Percentiles rank a stretch among this genome's conserved stretches.
These are phyloP conservation scores for Zaprionus ornatus DNA, from an alignment of 1,140 invertebrate genomes.

Conservation along the genomic window DNA sequence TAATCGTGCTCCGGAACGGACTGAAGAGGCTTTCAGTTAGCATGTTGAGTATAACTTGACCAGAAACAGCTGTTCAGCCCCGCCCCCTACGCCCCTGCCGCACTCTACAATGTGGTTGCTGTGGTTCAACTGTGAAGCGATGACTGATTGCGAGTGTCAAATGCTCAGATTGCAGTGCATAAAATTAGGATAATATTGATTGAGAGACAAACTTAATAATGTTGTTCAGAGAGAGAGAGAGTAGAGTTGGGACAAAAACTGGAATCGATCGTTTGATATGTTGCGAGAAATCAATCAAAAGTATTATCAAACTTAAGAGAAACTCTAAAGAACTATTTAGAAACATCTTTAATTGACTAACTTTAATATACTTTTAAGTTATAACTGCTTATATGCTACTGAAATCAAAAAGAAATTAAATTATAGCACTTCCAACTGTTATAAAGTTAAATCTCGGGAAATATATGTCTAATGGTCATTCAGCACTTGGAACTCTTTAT, in stretches of 20 bases:
- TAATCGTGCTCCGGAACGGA: slow-evolving; percentile 55
- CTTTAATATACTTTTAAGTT: too few species aligned
- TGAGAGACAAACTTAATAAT: neutral
- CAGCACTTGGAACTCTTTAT: too few species aligned
- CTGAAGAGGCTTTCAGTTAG: slow-evolving; percentile 9
- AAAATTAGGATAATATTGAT: neutral
- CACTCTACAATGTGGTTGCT: neutral
- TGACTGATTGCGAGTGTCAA: slow-evolving; percentile 15
- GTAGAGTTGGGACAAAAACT: neutral
- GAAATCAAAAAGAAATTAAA: neutral
- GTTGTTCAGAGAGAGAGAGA: neutral
- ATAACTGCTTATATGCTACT: too few species aligned
- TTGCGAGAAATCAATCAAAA: neutral
- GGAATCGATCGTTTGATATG: neutral
- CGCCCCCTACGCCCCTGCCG: neutral
- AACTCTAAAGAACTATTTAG: neutral
- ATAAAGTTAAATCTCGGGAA: neutral
- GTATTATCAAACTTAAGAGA: neutral
- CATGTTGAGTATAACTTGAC: slow-evolving; percentile 2
- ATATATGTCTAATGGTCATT: too few species aligned
- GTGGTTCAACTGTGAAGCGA: slow-evolving; percentile 7
- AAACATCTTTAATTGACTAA: too few species aligned
- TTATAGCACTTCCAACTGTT: neutral
- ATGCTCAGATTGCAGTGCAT: neutral
- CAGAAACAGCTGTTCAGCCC: slow-evolving; percentile 58